Evolutionary conservation across 1,140 invertebrate species (phyloP).

Genomic region (Bombus picipes): DNA sequence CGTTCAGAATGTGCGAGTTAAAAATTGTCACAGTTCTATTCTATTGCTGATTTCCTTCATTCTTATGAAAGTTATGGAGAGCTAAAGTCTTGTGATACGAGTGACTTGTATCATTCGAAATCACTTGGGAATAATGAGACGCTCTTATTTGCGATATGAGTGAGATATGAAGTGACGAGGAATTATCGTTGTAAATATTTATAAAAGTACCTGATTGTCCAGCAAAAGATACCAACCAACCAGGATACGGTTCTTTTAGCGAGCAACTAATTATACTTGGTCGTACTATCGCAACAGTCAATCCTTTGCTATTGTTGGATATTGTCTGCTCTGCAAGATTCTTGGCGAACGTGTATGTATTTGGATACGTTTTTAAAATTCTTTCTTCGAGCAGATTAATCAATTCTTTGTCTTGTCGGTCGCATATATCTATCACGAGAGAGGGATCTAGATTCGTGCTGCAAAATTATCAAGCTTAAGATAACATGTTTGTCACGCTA

Average conservation of each 20-base stretch:
- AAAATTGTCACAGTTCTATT: too few relatives aligned
- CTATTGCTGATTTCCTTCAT: too few relatives aligned
- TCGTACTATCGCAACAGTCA: conserved; percentile 94
- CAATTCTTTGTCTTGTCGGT: conserved; percentile 88
- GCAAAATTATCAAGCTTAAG: conserved; percentile 65
- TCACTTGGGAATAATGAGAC: too few relatives aligned
- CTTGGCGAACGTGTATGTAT: conserved; percentile 95
- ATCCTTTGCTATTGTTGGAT: conserved; percentile 83
- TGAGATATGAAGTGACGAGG: too few relatives aligned
- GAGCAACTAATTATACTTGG: conserved; percentile 95
- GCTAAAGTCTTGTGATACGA: too few relatives aligned
- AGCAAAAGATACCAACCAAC: conserved; percentile 97
- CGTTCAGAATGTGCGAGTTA: too few relatives aligned
- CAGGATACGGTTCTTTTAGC: conserved; percentile 89
- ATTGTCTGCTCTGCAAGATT: conserved; percentile 91
- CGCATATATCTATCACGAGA: conserved; percentile 87
- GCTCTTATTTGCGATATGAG: too few relatives aligned
- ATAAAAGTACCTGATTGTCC: conserved; percentile 85
- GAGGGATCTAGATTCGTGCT: conserved; percentile 87
- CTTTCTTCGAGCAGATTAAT: conserved; percentile 86
- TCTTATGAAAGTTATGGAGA: too few relatives aligned
- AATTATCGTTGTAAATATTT: background rate
- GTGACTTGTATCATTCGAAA: too few relatives aligned
- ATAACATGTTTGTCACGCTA: too few relatives aligned
- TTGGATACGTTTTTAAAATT: conserved; percentile 90